Evolutionary conservation across 2,113 vertebrate genomes (phyloP).

Genomic region (Tachycineta bicolor): DNA sequence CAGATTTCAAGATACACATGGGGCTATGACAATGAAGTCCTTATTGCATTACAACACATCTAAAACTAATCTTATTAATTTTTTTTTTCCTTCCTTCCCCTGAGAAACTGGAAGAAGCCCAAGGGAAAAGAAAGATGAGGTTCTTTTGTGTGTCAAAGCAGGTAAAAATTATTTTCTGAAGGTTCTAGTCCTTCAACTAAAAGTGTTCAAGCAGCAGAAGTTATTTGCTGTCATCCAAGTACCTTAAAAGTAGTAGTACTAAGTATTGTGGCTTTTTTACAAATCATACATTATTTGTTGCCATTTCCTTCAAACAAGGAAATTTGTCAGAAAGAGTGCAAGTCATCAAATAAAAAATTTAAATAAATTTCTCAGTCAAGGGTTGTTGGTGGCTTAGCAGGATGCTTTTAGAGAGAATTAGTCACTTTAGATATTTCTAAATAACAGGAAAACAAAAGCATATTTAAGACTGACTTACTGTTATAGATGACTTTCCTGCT

Average conservation of each 20-base stretch:
- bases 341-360: background rate
- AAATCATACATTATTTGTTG: background rate
- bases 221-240: background rate
- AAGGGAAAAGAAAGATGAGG: background rate
- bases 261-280: background rate
- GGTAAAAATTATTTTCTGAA: background rate
- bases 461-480: constrained; percentile 76
- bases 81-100: too few species aligned
- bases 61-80: background rate
- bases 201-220: background rate
- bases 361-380: background rate
- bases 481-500: constrained; percentile 92
- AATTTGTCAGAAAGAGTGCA: background rate
- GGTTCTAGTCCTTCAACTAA: background rate
- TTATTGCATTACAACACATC: background rate
- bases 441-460: background rate
- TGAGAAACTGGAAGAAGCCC: background rate
- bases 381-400: background rate
- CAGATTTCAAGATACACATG: background rate
- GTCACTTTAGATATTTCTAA: background rate
- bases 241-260: background rate
- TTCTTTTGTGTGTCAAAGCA: background rate
- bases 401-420: constrained; percentile 9
- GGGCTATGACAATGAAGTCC: background rate
- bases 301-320: background rate